phyloP scores from a whole-genome alignment of 2,113 vertebrate species.

The human region GRCh38 chr9:88694501-88695000 shows the following conservation, averaged over 20 bases:
- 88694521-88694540: not conserved
- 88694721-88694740: rapidly evolving
- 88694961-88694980: not conserved
- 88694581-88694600: not conserved
- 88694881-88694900: not conserved
- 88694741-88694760: not conserved
- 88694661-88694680: not conserved
- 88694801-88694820: not conserved
- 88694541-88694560: not conserved
- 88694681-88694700: not conserved
- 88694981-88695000: no score
- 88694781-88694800: not conserved
- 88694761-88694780: no score
- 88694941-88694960: not conserved
- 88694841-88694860: not conserved
- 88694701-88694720: not conserved
- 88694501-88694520: not conserved
- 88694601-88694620: not conserved
- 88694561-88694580: not conserved
- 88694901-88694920: not conserved
- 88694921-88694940: not conserved
- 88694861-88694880: not conserved
- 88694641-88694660: not conserved
- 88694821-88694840: not conserved
- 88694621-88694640: no score